Evolutionary conservation across 2,797 vertebrate species (phyloP), one percentile per base, ranked within the genome.

Genomic region (Diceros bicornis): DNA sequence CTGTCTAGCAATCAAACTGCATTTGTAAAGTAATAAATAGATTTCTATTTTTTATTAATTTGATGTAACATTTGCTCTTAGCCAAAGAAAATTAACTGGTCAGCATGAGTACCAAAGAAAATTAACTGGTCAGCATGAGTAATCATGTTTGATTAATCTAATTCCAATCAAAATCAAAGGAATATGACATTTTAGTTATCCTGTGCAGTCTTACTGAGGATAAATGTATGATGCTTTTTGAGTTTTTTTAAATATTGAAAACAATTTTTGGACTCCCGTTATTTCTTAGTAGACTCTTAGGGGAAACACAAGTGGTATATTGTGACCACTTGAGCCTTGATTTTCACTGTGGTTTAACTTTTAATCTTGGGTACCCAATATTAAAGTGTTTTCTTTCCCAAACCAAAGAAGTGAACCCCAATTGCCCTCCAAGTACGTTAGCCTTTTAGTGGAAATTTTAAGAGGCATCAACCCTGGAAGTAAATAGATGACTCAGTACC

Each of bases 11-110:
- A 96, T 86, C 5, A 69, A 74, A 75, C 59, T 71, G n/a, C 23
- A 93, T 32, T 83, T 81, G 79, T 32, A 93, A 75, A 55, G 25
- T 82, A 85, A 91, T 84, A 87, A 72, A 21, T 77, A 52, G 18
- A 82, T 81, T 68, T 93, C 20, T 68, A 13, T 20, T 72, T 89
- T 88, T 89, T 72, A 69, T 93, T 84, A 64, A 57, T 93, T 94
- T 62, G 3, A 64, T 92, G 20, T 37, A 59, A 79, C 37, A 61
- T 79, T 77, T 94, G 21, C 52, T 91, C 12, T 62, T 74, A 77
- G 17, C 47, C 66, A 85, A 59, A 57, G 82, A 84, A 90, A 52
- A 47, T 32, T 44, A 92, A 85, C 74, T 69, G 79, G 82, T 47
- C 64, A 72, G 50, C 29, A 78, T 37, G 18, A 78, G 17, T 74